phyloP scores from a whole-genome alignment of 2,797 vertebrate genomes.

The Rhynchotus rufescens region DNA sequence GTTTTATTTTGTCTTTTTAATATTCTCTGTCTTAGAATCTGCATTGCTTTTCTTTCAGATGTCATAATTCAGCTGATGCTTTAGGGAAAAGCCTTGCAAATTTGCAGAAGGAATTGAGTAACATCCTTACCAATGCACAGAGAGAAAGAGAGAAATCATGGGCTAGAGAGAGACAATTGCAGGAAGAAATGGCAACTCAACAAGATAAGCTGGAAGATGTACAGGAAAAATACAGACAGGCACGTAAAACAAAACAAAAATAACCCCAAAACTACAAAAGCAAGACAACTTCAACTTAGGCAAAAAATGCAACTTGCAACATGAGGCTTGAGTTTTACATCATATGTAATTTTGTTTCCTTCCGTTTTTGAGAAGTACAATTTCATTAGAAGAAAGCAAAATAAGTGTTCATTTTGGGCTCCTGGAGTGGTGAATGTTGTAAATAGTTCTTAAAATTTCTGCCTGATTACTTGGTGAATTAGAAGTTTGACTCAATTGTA shows the following conservation, averaged over 20 bases:
- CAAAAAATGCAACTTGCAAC: neutral
- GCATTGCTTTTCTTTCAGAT: slow-evolving; percentile 56
- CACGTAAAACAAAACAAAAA: slow-evolving; percentile 31
- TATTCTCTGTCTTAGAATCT: neutral
- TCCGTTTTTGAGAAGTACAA: neutral
- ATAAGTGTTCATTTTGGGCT: neutral
- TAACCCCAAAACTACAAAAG: slow-evolving; percentile 59
- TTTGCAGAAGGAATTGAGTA: slow-evolving; percentile 80
- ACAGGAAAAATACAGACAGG: slow-evolving; percentile 79
- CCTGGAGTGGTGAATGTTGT: neutral
- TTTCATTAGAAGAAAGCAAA: neutral
- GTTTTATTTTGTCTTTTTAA: neutral
- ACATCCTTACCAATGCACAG: slow-evolving; percentile 75
- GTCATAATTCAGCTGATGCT: slow-evolving; percentile 67
- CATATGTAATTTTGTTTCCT: neutral
- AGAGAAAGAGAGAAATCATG: slow-evolving; percentile 80
- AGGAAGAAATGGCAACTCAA: slow-evolving; percentile 78
- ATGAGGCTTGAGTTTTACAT: neutral
- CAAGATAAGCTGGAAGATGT: slow-evolving; percentile 77
- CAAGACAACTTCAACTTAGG: neutral
- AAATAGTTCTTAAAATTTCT: neutral
- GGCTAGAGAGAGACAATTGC: slow-evolving; percentile 73
- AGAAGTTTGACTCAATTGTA: neutral
- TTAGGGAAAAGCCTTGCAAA: slow-evolving; percentile 80
- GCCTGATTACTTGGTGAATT: neutral